Base-by-base conservation (phyloP, 35 echinoderm and acorn worm genomes). In the Hemicentrotus pulcherrimus region DNA sequence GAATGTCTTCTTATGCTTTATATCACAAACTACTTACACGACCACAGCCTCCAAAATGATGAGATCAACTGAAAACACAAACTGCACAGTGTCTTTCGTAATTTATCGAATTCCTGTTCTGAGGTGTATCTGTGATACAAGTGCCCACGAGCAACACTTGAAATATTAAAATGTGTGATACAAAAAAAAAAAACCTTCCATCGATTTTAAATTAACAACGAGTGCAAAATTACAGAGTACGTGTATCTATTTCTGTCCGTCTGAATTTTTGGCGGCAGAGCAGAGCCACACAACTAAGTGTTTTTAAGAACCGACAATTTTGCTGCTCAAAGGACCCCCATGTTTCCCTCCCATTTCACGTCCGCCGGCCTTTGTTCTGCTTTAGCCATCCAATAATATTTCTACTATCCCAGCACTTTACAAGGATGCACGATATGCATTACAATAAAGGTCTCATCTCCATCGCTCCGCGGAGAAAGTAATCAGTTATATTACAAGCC, bases 281-380 rank as follows among this genome's bases (percentile, higher is more conserved):
- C 5, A 78, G 65, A 78, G 22, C n/a, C 65, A 78, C 19, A 78
- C 3, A 78, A 18, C 65, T 78, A 78, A 78, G 65, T 78, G 65
- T 18, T 78, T n/a, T 78, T 78, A 28, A 78, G 65, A 78, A 78
- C 65, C 65, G 65, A 78, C 65, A 78, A 78, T 78, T 28, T 78
- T 28, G 4, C 65, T 78, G 65, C 65, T 78, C 65, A 78, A 78
- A 78, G 22, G 19, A n/a, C 65, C 19, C 22, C 65, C 6, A 2
- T 78, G 65, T 78, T 78, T 78, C 65, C 65, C 65, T 78, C 65
- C 65, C 65, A 78, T 78, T 78, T 78, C 65, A 78, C 65, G 65
- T 78, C 24, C 65, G 65, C 65, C 65, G 15, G 65, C 65, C 65
- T 78, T 78, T 78, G 65, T 78, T 28, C 24, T 18, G 7, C 65